Evolutionary conservation across 1,140 invertebrate species (phyloP).

Genomic region (Papilio xuthus): DNA sequence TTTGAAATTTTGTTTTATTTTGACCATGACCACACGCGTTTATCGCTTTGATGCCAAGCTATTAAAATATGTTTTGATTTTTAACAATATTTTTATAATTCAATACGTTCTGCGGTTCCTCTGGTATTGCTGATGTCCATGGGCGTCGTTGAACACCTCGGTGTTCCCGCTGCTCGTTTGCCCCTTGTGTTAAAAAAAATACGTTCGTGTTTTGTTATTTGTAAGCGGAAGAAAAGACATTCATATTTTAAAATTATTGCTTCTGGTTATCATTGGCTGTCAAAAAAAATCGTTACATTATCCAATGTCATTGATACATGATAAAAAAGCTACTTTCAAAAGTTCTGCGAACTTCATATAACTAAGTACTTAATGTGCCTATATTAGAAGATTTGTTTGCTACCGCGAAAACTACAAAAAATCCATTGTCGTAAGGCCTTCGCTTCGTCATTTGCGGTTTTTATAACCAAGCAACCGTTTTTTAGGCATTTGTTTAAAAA

Average conservation of each 20-base stretch:
- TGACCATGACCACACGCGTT: conserved; percentile 26
- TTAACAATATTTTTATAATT: not conserved
- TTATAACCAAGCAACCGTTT: not conserved
- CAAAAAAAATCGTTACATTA: not conserved
- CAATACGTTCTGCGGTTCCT: not conserved
- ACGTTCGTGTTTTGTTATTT: not conserved
- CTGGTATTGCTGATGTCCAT: no score
- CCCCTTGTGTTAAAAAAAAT: no score
- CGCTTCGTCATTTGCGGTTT: not conserved
- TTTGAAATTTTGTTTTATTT: conserved; percentile 30
- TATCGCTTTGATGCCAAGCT: not conserved
- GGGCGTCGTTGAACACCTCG: no score
- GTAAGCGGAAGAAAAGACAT: not conserved
- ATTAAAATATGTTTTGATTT: not conserved
- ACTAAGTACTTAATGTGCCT: not conserved
- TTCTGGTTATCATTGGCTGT: not conserved
- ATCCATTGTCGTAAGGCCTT: conserved; percentile 13
- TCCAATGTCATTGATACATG: conserved; percentile 13
- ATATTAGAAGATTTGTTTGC: not conserved
- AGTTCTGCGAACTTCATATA: not conserved
- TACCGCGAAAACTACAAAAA: not conserved
- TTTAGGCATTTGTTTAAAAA: not conserved
- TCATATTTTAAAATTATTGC: not conserved
- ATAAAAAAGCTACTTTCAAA: conserved; percentile 16
- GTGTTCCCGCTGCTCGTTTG: no score